phyloP scores from a whole-genome alignment of 2,797 vertebrate species.

The Salmo trutta region DNA sequence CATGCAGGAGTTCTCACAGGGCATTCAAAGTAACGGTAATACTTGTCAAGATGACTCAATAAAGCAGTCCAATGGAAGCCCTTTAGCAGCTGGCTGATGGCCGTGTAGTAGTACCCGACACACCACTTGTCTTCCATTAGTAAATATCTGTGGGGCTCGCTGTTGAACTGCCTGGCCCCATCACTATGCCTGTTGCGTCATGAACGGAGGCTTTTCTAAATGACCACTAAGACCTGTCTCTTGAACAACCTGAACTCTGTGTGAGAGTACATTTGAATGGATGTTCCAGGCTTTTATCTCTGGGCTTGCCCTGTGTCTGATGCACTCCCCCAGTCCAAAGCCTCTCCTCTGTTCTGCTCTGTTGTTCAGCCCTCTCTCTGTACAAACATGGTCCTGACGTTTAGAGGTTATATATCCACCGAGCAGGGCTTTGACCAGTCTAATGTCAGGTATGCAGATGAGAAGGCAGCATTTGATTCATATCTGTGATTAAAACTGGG shows the following conservation, averaged over 20 bases:
- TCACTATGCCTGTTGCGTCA: constrained; percentile 28
- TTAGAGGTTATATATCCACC: background rate
- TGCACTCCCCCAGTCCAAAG: constrained; percentile 5
- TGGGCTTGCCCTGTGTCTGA: constrained; percentile 1
- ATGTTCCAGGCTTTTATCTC: constrained; percentile 17
- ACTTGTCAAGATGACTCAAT: constrained; percentile 1
- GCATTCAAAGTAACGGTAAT: background rate
- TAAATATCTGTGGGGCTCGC: constrained; percentile 17
- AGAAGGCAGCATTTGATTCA: background rate
- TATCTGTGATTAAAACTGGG: background rate
- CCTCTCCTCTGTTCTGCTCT: background rate
- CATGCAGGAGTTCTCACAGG: background rate
- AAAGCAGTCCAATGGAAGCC: constrained; percentile 12
- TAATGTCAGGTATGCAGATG: background rate
- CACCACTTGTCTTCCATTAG: constrained; percentile 40
- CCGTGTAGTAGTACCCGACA: constrained; percentile 20
- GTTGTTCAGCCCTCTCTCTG: background rate
- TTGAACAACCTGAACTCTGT: constrained; percentile 3
- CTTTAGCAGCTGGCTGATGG: constrained; percentile 30
- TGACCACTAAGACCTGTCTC: constrained; percentile 12
- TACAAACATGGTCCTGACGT: background rate
- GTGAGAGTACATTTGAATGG: constrained; percentile 14
- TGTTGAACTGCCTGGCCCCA: constrained; percentile 36
- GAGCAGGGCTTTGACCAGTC: background rate
- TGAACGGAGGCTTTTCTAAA: constrained; percentile 10